A percentile compares a stretch with the other conserved stretches of the same genome.
These are phyloP conservation scores for Spea multiplicata DNA, from an alignment of 2,113 vertebrate genomes.

Conservation along the genomic window DNA sequence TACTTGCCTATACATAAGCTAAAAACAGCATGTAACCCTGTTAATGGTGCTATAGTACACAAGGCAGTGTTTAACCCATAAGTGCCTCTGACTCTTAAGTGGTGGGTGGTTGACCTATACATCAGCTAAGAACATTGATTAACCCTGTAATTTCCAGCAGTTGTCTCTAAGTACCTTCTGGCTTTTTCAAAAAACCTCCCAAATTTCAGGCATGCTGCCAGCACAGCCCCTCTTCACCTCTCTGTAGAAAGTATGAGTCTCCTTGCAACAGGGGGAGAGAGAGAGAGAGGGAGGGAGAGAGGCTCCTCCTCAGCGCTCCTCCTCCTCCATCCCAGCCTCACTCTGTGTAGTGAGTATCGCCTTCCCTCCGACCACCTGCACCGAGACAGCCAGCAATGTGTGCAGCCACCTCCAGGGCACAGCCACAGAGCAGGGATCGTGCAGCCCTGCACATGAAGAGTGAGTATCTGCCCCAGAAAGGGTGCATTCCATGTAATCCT, in stretches of 20 bases:
- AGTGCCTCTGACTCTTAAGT: no score
- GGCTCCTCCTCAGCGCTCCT: constrained; percentile 17
- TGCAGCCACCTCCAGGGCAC: not conserved
- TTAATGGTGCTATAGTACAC: no score
- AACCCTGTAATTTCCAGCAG: no score
- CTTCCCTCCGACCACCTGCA: constrained; percentile 3
- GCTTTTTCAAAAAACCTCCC: no score
- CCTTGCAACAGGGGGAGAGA: constrained; percentile 1
- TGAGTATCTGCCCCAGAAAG: not conserved
- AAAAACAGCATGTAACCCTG: no score
- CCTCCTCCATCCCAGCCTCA: constrained; percentile 15
- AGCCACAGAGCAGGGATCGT: not conserved
- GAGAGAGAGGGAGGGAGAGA: not conserved
- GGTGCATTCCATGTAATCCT: no score
- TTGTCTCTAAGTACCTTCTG: no score
- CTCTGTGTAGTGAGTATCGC: not conserved
- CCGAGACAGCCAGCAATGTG: constrained; percentile 1
- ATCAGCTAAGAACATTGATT: no score
- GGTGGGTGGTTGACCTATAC: no score
- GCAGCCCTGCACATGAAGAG: not conserved
- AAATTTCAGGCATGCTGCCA: not conserved
- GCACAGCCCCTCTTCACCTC: not conserved
- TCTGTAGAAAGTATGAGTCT: not conserved
- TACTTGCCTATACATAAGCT: no score
- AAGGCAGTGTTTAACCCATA: no score